Evolutionary conservation across 2,888 invertebrate species (phyloP), one percentile per base, ranked within the genome.

Genomic region (Escarpia spicata): DNA sequence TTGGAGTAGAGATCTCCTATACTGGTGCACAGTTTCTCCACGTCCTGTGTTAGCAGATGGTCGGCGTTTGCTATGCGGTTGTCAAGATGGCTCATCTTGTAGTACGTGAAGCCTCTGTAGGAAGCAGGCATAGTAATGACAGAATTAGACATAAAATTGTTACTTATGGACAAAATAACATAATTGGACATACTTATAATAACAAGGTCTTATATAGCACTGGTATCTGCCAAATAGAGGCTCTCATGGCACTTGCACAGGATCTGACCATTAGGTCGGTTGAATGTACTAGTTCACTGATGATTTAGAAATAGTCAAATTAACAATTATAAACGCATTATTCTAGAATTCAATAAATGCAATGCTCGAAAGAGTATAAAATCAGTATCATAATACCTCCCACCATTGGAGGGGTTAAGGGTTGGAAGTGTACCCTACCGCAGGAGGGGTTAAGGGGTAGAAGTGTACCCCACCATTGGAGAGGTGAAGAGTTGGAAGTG

Each of bases 1-100:
- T 99, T 99, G 93, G 99, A 98, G 97, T 99, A 99, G 26, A 99
- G 97, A 96, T 99, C 99, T 0, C 99, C 98, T 75, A 99, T 98
- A 93, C 98, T 98, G 95, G 98, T 98, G 96, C 99, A 99, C 97
- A 99, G 99, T 96, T 98, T 99, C 96, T 99, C 99, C 1, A 99
- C 98, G 96, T 99, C 99, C 0, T 98, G 99, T 0, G 99, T 99
- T 93, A 99, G 97, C 92, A 99, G 97, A 96, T 99, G 99, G 96
- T 99, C 99, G 0, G 99, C 98, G 97, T 99, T 99, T 19, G 98
- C 97, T 97, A 99, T 99, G 96, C 99, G 97, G 95, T 98, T 98
- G 97, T 99, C 99, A 95, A 99, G 97, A 97, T 99, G 99, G 93
- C 98, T 98, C 97, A 99, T 98, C 97, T 99, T 98, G 97, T 99